Evolutionary conservation across 2,797 vertebrate genomes (phyloP).

Genomic region (Coccyzus lansbergi): DNA sequence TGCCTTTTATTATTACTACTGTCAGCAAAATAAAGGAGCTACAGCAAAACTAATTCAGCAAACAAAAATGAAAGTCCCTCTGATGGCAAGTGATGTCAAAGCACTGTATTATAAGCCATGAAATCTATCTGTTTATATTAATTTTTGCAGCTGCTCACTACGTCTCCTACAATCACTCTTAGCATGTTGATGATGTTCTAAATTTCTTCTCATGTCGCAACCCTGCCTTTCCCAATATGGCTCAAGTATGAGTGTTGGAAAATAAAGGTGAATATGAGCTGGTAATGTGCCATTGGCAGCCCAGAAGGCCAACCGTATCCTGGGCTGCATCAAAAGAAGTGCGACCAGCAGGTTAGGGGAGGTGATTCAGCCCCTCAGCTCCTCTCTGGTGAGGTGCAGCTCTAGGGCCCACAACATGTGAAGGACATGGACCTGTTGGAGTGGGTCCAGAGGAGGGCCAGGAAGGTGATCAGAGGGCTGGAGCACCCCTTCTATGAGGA

Average conservation of each 20-base stretch:
- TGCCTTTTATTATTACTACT: not conserved
- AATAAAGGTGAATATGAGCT: not conserved
- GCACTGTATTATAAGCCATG: not conserved
- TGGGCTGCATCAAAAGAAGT: too few relatives aligned
- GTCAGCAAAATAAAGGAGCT: not conserved
- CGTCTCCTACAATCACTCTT: not conserved
- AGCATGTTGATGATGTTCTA: not conserved
- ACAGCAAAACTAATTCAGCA: not conserved
- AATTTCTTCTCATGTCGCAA: not conserved
- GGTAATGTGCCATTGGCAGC: too few relatives aligned
- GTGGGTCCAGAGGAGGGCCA: too few relatives aligned
- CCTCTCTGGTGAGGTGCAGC: too few relatives aligned
- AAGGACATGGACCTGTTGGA: too few relatives aligned
- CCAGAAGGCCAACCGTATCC: too few relatives aligned
- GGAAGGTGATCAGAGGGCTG: too few relatives aligned
- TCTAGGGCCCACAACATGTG: too few relatives aligned
- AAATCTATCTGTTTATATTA: not conserved
- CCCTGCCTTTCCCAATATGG: not conserved
- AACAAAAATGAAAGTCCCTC: not conserved
- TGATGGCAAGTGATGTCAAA: not conserved
- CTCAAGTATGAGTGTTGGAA: not conserved
- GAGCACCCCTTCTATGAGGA: too few relatives aligned
- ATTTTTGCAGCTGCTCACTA: not conserved
- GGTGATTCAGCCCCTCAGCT: too few relatives aligned
- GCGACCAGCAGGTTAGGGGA: too few relatives aligned